Conservation (phyloP, 2,113 vertebrate species). For the Lasiurus cinereus region DNA sequence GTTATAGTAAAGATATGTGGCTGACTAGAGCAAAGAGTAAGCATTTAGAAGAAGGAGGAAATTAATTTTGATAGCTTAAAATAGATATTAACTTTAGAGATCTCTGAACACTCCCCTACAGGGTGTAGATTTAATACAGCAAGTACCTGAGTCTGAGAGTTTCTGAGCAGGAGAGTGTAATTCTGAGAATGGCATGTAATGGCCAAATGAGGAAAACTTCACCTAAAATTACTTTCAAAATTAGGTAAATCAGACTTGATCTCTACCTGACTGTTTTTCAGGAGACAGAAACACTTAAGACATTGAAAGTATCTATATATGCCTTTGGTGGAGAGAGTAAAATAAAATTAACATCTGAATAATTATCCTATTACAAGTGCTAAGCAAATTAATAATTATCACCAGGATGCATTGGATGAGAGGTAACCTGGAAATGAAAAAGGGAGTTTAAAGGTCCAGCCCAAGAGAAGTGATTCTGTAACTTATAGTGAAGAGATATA, state of each 20-base stretch:
- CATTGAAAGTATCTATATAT: neutral
- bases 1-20: neutral
- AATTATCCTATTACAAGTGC: slow-evolving; percentile 39
- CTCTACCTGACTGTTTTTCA: neutral
- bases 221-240: neutral
- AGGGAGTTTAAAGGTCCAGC: neutral
- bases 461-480: neutral
- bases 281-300: too few species aligned
- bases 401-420: neutral
- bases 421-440: neutral
- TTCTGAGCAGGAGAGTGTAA: neutral
- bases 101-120: neutral
- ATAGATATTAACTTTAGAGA: neutral
- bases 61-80: neutral
- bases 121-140: neutral
- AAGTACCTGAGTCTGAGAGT: neutral
- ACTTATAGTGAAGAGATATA: neutral
- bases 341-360: slow-evolving; percentile 51
- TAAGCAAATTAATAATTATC: slow-evolving; percentile 55
- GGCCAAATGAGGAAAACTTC: neutral
- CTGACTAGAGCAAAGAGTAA: neutral
- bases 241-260: neutral
- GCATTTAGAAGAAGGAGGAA: neutral
- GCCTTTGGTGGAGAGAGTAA: neutral
- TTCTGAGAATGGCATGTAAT: neutral